These are phyloP conservation scores for Aphyosemion australe DNA, from an alignment of 2,113 vertebrate species.

Conservation along the genomic window DNA sequence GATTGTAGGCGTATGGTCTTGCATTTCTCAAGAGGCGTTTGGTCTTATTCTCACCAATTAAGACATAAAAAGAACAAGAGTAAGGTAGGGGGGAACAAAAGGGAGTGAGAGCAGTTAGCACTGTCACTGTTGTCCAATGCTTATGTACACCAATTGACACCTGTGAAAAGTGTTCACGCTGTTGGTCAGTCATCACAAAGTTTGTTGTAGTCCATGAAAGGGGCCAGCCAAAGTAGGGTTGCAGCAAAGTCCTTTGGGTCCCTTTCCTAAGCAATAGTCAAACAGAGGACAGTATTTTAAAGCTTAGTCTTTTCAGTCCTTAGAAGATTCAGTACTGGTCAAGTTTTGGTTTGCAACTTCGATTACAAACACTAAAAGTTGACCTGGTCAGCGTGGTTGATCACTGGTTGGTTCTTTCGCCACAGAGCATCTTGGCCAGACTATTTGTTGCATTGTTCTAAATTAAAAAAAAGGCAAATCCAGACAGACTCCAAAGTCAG, in stretches of 20 bases:
- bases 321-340: constrained; percentile 3
- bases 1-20: constrained; percentile 45
- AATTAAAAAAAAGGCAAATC: constrained; percentile 39
- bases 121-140: constrained; percentile 40
- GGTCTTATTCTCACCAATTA: constrained; percentile 35
- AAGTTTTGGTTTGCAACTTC: constrained; percentile 48
- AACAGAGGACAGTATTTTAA: constrained; percentile 53
- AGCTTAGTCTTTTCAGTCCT: constrained; percentile 61
- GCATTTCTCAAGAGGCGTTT: constrained; percentile 37
- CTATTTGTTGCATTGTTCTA: constrained; percentile 15
- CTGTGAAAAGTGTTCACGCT: constrained; percentile 28
- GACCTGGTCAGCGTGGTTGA: constrained; percentile 9
- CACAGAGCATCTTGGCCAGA: constrained; percentile 24
- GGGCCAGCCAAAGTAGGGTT: constrained; percentile 21
- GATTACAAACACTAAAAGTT: constrained; percentile 35
- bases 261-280: constrained; percentile 18
- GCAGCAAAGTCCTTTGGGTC: constrained; percentile 49
- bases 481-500: constrained; percentile 51
- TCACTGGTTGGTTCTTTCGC: constrained; percentile 30
- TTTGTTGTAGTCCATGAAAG: constrained; percentile 16
- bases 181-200: constrained; percentile 20
- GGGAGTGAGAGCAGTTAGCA: constrained; percentile 44
- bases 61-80: constrained; percentile 46
- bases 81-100: constrained; percentile 49
- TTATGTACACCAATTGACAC: constrained; percentile 65